Conservation (phyloP, 2,113 vertebrate species). For the Lates calcarifer region DNA sequence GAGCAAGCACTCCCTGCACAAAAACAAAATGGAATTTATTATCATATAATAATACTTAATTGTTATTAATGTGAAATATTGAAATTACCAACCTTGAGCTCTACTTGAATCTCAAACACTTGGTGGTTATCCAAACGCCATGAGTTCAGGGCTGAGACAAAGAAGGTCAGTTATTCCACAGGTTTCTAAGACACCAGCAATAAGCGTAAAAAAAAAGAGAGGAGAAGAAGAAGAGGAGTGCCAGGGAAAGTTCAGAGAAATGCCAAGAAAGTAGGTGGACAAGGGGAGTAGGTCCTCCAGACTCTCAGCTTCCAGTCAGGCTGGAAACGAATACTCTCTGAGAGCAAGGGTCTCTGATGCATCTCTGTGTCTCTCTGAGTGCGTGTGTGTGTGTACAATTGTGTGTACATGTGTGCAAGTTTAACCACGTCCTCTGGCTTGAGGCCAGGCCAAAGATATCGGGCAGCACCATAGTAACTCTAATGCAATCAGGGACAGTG, state of each 20-base stretch:
- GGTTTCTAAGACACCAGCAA: constrained; percentile 26
- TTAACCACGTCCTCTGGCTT: constrained; percentile 80
- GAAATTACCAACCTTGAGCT: constrained; percentile 65
- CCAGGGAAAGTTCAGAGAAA: constrained; percentile 44
- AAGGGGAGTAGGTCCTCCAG: constrained; percentile 46
- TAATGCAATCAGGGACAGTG: constrained; percentile 79
- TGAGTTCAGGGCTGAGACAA: constrained; percentile 3
- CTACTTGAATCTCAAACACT: constrained; percentile 20
- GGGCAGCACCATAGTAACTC: constrained; percentile 82
- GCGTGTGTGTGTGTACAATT: constrained; percentile 12
- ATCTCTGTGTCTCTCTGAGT: constrained; percentile 55
- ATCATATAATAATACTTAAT: neutral
- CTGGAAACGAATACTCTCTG: constrained; percentile 51
- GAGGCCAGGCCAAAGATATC: constrained; percentile 87
- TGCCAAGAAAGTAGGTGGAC: constrained; percentile 47
- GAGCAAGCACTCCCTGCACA: no score
- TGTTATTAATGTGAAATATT: neutral
- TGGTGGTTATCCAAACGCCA: constrained; percentile 54
- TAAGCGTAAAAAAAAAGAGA: constrained; percentile 27
- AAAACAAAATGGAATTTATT: neutral
- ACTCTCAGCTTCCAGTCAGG: constrained; percentile 63
- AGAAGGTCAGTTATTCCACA: constrained; percentile 48
- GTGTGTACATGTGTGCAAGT: constrained; percentile 46
- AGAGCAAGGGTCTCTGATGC: constrained; percentile 63
- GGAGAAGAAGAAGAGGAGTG: constrained; percentile 35